These are phyloP conservation scores for Notospermus geniculatus DNA, from an alignment of 1,140 invertebrate genomes.

Conservation along the genomic window DNA sequence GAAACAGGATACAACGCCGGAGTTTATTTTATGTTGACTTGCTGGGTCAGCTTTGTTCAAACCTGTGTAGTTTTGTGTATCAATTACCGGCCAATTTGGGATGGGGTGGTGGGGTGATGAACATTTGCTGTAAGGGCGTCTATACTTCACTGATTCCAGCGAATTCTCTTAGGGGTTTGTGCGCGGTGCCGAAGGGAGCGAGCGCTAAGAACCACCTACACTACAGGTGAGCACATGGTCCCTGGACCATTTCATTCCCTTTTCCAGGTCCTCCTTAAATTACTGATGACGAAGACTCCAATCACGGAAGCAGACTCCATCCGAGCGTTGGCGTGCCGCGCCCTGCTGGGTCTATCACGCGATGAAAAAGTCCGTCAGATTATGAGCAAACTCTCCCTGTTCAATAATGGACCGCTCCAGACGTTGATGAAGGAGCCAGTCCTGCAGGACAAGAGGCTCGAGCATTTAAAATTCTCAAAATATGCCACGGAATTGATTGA, in stretches of 20 bases:
- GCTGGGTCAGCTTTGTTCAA: too few species aligned
- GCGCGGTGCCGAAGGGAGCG: too few species aligned
- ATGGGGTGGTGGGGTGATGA: too few species aligned
- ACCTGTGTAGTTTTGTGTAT: too few species aligned
- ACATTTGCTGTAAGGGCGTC: too few species aligned
- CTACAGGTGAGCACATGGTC: too few species aligned
- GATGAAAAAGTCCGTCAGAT: conserved; percentile 92
- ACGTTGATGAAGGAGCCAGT: conserved; percentile 92
- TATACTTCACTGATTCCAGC: too few species aligned
- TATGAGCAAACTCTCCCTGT: conserved; percentile 90
- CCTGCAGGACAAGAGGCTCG: conserved; percentile 89
- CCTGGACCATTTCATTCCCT: background rate
- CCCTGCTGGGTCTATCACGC: conserved; percentile 85
- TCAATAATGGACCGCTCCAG: conserved; percentile 90
- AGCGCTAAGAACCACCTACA: too few species aligned
- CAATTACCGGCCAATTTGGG: too few species aligned
- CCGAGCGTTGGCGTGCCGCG: conserved; percentile 84
- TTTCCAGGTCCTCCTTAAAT: conserved; percentile 58
- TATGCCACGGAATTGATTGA: conserved; percentile 89
- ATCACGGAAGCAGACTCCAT: conserved; percentile 96
- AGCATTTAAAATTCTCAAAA: conserved; percentile 95
- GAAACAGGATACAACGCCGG: too few species aligned
- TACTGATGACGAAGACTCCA: conserved; percentile 89
- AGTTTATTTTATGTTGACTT: too few species aligned
- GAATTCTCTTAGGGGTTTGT: too few species aligned